A percentile compares a stretch with the other conserved stretches of the same genome.
phyloP scores from a whole-genome alignment of 2,797 vertebrate species.

The Artibeus jamaicensis region DNA sequence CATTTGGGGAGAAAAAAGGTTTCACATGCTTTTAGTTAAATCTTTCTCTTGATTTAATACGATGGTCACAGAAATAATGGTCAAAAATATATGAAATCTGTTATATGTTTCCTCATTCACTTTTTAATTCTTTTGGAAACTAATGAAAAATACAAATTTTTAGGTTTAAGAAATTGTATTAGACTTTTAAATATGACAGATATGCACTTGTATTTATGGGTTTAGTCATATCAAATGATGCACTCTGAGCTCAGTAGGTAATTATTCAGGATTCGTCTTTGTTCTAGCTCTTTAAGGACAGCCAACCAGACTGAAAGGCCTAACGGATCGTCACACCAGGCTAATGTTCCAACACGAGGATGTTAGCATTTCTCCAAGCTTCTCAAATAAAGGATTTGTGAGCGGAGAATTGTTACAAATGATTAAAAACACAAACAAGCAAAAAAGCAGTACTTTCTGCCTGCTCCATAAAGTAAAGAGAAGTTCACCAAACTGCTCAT shows the following conservation, averaged over 20 bases:
- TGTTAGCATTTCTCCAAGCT: conserved; percentile 43
- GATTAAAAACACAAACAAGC: neutral
- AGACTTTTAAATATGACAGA: neutral
- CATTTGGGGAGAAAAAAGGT: neutral
- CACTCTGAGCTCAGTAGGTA: neutral
- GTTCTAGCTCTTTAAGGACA: conserved; percentile 26
- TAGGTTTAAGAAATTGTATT: neutral
- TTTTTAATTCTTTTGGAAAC: conserved; percentile 33
- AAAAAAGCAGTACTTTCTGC: neutral
- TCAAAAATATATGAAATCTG: conserved; percentile 7
- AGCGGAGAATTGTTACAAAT: conserved; percentile 24
- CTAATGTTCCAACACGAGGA: conserved; percentile 24
- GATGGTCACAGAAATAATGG: neutral
- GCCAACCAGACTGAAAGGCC: conserved; percentile 41
- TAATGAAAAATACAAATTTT: neutral
- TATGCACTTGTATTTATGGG: neutral
- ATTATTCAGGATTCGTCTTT: conserved; percentile 12
- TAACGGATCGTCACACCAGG: neutral
- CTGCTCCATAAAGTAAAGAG: neutral
- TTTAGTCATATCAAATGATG: conserved; percentile 25
- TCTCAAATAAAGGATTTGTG: conserved; percentile 28
- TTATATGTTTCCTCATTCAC: neutral
- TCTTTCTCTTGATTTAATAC: conserved; percentile 3
- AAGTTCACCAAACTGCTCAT: conserved; percentile 20
- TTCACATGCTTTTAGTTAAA: neutral